phyloP scores from a whole-genome alignment of 2,113 vertebrate species.

The human region GRCh38 chr5:65342501-65343000 shows the following conservation, averaged over 20 bases:
- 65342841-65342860: background rate
- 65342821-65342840: background rate
- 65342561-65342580: background rate
- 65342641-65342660: background rate
- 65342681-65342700: background rate
- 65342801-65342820: background rate
- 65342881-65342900: background rate
- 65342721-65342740: background rate
- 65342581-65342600: background rate
- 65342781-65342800: background rate
- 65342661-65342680: background rate
- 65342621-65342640: background rate
- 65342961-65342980: background rate
- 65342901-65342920: background rate
- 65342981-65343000: background rate
- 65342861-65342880: background rate
- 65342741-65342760: background rate
- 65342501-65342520: too few relatives aligned
- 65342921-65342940: background rate
- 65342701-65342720: background rate
- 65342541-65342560: background rate
- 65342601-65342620: background rate
- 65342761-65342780: background rate
- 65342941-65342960: background rate
- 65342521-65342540: too few relatives aligned